Evolutionary conservation across 2,797 vertebrate genomes (phyloP), one percentile per base, ranked within the genome.

Genomic region (Gambelia wislizenii): DNA sequence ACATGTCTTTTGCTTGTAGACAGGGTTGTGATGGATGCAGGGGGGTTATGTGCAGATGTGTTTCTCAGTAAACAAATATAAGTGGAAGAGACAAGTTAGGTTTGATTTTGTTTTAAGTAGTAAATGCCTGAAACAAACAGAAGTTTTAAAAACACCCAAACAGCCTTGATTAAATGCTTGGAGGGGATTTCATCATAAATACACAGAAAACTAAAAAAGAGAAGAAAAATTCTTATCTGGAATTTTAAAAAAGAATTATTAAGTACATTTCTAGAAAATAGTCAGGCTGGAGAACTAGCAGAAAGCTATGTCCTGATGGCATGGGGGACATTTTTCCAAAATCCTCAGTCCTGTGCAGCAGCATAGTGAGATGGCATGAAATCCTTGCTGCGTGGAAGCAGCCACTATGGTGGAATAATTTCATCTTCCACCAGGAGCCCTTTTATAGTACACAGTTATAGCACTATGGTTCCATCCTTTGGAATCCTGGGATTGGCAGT

Each of bases 1-100:
- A n/a, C 39, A 54, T 84, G 72, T 14, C 67, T 83, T 87, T 30
- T 91, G 25, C 74, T 25, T 86, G 4, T 42, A 89, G 89, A 67
- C 47, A 52, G 76, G 18, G 39, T 83, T 80, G 69, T 76, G 47
- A 69, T 87, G n/a, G 25, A 81, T 74, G 22, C 36, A 88, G 30
- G 33, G 9, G 30, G 5, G 2, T 44, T 78, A 4, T 84, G 8
- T 70, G 89, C 54, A 54, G 20, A 74, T 72, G 13, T 78, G 86
- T 79, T 84, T n/a, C 20, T 6, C 59, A 9, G n/a, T 86, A 27
- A 89, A 36, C 52, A 74, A 80, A 72, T 52, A 14, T 74, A 74
- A 67, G 52, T 47, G 54, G 52, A 36, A 69, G 87, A 69, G 84
- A 86, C 44, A 74, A 44, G 6, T 72, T 72, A 49, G 52, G 36